Percentiles rank a stretch among this genome's conserved stretches.
phyloP scores from a whole-genome alignment of 2,797 vertebrate genomes.

The Brotula barbata region DNA sequence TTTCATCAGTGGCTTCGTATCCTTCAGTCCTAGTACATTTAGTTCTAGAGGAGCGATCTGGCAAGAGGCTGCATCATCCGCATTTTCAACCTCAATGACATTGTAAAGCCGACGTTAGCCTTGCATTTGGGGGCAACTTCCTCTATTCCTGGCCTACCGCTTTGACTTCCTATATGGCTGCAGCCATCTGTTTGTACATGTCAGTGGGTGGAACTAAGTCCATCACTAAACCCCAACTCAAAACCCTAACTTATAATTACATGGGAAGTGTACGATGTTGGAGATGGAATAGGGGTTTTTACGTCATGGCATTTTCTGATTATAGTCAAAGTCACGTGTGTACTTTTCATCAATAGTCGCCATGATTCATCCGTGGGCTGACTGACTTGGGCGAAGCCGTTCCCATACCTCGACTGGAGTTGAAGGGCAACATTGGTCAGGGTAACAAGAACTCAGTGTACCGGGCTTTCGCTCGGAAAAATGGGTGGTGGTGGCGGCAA shows the following conservation, averaged over 20 bases:
- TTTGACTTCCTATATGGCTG: conserved; percentile 49
- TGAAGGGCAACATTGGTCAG: conserved; percentile 42
- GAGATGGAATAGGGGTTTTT: conserved; percentile 61
- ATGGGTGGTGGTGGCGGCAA: conserved; percentile 30
- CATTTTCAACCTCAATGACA: conserved; percentile 23
- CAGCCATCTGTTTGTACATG: conserved; percentile 63
- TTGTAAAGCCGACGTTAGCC: conserved; percentile 32
- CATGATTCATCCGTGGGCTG: conserved; percentile 42
- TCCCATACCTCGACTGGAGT: conserved; percentile 46
- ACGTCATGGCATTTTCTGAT: conserved; percentile 71
- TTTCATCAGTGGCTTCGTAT: conserved; percentile 9
- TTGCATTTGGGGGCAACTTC: conserved; percentile 20
- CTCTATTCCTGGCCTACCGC: conserved; percentile 34
- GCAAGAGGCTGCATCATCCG: conserved; percentile 31
- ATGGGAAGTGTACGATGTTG: conserved; percentile 60
- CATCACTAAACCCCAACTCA: conserved; percentile 68
- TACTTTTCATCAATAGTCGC: conserved; percentile 58
- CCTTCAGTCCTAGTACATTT: conserved; percentile 6
- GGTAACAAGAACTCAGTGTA: conserved; percentile 53
- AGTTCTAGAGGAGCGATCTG: conserved; percentile 2
- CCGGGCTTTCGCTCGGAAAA: conserved; percentile 24
- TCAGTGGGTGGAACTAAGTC: conserved; percentile 75
- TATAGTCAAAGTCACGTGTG: conserved; percentile 57
- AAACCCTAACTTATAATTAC: conserved; percentile 78
- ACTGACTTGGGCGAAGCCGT: conserved; percentile 38